These are phyloP conservation scores for Apomyelois bistriatella DNA, from an alignment of 2,888 invertebrate species.

Conservation along the genomic window DNA sequence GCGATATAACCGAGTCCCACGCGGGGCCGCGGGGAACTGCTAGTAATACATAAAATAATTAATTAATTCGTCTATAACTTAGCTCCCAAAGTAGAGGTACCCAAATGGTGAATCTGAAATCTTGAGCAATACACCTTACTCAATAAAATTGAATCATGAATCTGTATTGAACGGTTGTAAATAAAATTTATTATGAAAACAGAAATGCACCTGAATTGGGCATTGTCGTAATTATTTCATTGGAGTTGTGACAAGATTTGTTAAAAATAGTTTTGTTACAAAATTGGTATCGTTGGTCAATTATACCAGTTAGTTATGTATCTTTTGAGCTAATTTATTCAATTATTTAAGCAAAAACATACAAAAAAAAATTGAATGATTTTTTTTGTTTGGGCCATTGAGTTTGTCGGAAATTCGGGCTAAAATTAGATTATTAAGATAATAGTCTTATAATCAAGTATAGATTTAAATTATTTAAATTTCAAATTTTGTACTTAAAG, in stretches of 20 bases:
- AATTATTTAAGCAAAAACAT: too few relatives aligned
- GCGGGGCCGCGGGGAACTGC: too few relatives aligned
- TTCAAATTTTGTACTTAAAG: too few relatives aligned
- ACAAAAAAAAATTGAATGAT: too few relatives aligned
- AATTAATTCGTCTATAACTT: background rate
- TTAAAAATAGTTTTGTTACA: background rate
- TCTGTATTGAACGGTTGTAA: slow-evolving; percentile 13
- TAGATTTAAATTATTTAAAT: too few relatives aligned
- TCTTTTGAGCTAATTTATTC: background rate
- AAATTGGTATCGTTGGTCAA: background rate
- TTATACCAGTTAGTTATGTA: background rate
- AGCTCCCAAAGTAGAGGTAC: too few relatives aligned
- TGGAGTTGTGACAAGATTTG: background rate
- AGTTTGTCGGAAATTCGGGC: too few relatives aligned
- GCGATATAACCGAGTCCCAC: too few relatives aligned
- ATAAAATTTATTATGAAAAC: slow-evolving; percentile 12
- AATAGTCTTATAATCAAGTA: too few relatives aligned
- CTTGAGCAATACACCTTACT: slow-evolving; percentile 20
- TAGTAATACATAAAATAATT: too few relatives aligned
- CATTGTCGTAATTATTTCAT: slow-evolving; percentile 15
- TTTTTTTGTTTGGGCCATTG: too few relatives aligned
- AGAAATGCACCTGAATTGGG: slow-evolving; percentile 8
- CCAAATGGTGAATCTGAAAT: slow-evolving; percentile 17
- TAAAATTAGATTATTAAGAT: too few relatives aligned
- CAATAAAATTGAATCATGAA: slow-evolving; percentile 22